phyloP scores from a whole-genome alignment of 2,113 vertebrate species.

The Tychaedon coryphoeus region DNA sequence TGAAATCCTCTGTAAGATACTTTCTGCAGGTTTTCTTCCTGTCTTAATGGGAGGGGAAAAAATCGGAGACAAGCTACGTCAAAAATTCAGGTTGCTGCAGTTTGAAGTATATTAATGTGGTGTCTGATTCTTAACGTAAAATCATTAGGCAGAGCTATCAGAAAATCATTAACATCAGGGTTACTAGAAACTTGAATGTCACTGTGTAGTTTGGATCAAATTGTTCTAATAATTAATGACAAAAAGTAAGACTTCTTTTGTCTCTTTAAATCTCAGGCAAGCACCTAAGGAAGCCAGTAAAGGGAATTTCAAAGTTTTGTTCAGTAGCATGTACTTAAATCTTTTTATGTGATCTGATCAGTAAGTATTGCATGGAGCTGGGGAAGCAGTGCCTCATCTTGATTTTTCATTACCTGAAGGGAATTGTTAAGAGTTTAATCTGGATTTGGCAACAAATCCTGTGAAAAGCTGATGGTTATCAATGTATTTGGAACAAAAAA shows the following conservation, averaged over 20 bases:
- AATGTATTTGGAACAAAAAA: neutral
- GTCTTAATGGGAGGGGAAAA: neutral
- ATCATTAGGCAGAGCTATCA: neutral
- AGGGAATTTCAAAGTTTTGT: neutral
- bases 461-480: neutral
- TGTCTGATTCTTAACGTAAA: neutral
- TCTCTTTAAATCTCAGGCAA: slow-evolving; percentile 14
- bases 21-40: neutral
- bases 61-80: neutral
- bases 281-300: neutral
- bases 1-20: neutral
- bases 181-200: neutral
- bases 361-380: neutral
- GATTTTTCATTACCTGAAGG: neutral
- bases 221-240: neutral
- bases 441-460: neutral
- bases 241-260: neutral
- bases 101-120: neutral
- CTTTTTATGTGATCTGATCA: neutral
- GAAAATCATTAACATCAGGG: neutral
- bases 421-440: neutral
- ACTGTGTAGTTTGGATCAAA: neutral
- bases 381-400: neutral
- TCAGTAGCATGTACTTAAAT: neutral
- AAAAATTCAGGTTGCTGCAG: neutral